Evolutionary conservation across 64 coral and sea anemone genomes (phyloP), one percentile per base, ranked within the genome.

Genomic region (Acropora yongei): DNA sequence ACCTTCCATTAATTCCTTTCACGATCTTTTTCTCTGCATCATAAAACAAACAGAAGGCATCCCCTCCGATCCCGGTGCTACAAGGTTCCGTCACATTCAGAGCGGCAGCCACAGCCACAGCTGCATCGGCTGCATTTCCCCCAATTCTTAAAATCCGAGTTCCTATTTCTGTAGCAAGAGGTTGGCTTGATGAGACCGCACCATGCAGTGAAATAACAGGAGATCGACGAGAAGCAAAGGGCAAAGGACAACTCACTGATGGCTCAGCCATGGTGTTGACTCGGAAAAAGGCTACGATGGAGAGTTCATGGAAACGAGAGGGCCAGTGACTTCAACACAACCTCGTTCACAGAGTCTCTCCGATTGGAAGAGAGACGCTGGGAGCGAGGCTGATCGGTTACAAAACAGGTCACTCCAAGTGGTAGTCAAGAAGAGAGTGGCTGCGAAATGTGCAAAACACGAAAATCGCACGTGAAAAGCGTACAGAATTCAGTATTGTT

Each of bases 71-170:
- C 3, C 97, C 97, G 45, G 97, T 99, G 39, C 91, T 94, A 3
- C 89, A 99, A 2, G 97, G 97, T 69, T 99, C 88, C 12, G 94
- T 96, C 3, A 99, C 94, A 75, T 96, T 99, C 4, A 96, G 67
- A 47, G 91, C 91, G 6, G 97, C 97, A 44, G 97, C 97, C 49
- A 96, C 58, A 57, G 94, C 97, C 44, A 99, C 94, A 53, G 91
- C 88, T 57, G 97, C 97, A 87, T 99, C 97, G n/a, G 94, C 97
- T 68, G 97, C 97, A 99, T 99, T 99, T 8, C 97, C 97, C 48
- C 97, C 97, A 45, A 58, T 49, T 42, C 86, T 91, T 2, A 99
- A 80, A 84, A 99, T 92, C 78, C 90, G 83, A 41, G 90, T 55
- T 77, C 97, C 97, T 68, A 96, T 84, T 57, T 93, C 84, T 53